phyloP scores from a whole-genome alignment of 2,113 vertebrate genomes.

The Ornithorhynchus anatinus region DNA sequence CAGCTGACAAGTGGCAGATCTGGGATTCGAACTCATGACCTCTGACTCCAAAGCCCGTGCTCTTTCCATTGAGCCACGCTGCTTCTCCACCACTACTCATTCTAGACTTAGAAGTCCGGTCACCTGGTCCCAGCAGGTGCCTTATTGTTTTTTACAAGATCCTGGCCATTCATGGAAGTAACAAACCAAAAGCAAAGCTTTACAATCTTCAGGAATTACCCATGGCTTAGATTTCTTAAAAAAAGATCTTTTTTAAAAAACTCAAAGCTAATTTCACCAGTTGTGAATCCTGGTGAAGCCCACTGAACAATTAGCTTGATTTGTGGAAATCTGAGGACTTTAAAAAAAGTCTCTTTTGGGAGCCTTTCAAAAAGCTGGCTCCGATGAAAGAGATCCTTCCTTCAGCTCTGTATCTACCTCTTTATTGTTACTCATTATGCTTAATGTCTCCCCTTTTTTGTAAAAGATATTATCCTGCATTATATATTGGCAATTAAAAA shows the following conservation, averaged over 20 bases:
- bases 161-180: neutral
- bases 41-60: no score
- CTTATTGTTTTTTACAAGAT: slow-evolving; percentile 13
- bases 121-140: slow-evolving; percentile 8
- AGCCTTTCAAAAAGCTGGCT: neutral
- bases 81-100: neutral
- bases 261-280: slow-evolving; percentile 13
- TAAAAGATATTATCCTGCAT: slow-evolving; percentile 16
- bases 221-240: slow-evolving; percentile 42
- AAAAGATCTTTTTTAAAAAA: neutral
- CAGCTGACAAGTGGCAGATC: no score
- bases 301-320: slow-evolving; percentile 27
- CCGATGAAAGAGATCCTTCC: neutral
- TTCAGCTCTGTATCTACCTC: neutral
- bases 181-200: neutral
- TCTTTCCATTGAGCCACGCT: no score
- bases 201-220: neutral
- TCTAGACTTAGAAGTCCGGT: neutral
- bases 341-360: neutral
- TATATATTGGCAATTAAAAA: slow-evolving; percentile 30
- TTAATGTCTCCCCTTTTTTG: slow-evolving; percentile 31
- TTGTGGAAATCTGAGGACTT: neutral
- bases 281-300: slow-evolving; percentile 1
- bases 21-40: no score
- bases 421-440: slow-evolving; percentile 17